Evolutionary conservation across 2,797 vertebrate genomes (phyloP).

Genomic region (Anableps anableps): DNA sequence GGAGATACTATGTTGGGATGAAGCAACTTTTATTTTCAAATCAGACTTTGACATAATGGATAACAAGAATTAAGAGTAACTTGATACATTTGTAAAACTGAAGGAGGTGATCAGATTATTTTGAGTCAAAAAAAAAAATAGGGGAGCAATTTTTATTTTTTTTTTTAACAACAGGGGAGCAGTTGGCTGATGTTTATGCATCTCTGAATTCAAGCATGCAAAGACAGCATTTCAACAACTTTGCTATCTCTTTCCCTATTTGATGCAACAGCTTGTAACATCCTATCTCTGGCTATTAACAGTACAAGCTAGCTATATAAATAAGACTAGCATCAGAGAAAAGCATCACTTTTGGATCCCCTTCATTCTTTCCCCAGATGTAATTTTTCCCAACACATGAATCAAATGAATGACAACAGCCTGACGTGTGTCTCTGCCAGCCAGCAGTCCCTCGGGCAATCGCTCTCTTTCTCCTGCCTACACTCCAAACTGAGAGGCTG

Average conservation of each 20-base stretch:
- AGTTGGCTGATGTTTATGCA: not conserved
- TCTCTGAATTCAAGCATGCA: conserved; percentile 8
- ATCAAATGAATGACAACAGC: conserved; percentile 57
- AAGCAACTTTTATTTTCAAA: not conserved
- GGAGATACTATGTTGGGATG: not conserved
- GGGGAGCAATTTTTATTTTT: accelerated
- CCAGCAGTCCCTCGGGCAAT: conserved; percentile 40
- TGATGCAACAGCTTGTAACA: conserved; percentile 22
- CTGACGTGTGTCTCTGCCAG: conserved; percentile 43
- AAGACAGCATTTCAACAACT: conserved; percentile 31
- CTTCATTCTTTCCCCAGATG: conserved; percentile 24
- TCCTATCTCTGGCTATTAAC: conserved; percentile 30
- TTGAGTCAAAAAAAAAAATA: no score
- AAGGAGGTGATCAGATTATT: no score
- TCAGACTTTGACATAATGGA: not conserved
- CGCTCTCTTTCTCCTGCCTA: conserved; percentile 28
- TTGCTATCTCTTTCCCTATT: conserved; percentile 24
- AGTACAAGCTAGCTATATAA: not conserved
- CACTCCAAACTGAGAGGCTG: conserved; percentile 43
- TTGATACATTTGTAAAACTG: no score
- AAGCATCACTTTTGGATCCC: conserved; percentile 33
- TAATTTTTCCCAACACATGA: conserved; percentile 47
- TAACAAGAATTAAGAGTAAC: no score
- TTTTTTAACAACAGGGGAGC: not conserved
- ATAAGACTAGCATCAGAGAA: conserved; percentile 48